phyloP scores from a whole-genome alignment of 2,888 invertebrate species.

The Tetrapedia diversipes region DNA sequence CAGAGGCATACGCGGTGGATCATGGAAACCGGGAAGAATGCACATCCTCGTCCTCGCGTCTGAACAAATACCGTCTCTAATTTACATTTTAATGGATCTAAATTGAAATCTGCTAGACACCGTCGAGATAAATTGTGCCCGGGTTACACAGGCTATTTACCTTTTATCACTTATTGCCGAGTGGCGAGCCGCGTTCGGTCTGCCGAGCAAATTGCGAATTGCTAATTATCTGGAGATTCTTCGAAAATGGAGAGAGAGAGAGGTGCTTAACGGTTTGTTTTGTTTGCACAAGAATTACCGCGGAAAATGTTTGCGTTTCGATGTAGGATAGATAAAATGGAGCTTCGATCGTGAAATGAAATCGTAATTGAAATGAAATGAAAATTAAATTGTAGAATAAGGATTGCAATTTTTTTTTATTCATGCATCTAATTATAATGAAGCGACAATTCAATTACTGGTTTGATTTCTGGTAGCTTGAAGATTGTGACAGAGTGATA shows the following conservation, averaged over 20 bases:
- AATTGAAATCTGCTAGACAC: constrained; percentile 73
- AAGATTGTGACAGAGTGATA: too few species aligned
- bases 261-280: too few species aligned
- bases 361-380: too few species aligned
- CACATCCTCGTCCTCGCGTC: constrained; percentile 40
- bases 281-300: background rate
- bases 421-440: too few species aligned
- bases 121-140: constrained; percentile 64
- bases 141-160: constrained; percentile 60
- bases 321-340: too few species aligned
- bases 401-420: too few species aligned
- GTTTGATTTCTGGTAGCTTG: too few species aligned
- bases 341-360: too few species aligned
- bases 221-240: constrained; percentile 56
- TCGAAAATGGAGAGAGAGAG: too few species aligned
- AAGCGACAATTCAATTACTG: too few species aligned
- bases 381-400: too few species aligned
- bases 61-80: constrained; percentile 70
- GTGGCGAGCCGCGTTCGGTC: background rate
- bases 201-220: constrained; percentile 39
- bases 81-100: constrained; percentile 78
- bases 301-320: too few species aligned
- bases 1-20: constrained; percentile 23
- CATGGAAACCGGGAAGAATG: constrained; percentile 54
- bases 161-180: constrained; percentile 57